Conservation (phyloP, 2,888 invertebrate genomes). For the Odontomyia ornata region DNA sequence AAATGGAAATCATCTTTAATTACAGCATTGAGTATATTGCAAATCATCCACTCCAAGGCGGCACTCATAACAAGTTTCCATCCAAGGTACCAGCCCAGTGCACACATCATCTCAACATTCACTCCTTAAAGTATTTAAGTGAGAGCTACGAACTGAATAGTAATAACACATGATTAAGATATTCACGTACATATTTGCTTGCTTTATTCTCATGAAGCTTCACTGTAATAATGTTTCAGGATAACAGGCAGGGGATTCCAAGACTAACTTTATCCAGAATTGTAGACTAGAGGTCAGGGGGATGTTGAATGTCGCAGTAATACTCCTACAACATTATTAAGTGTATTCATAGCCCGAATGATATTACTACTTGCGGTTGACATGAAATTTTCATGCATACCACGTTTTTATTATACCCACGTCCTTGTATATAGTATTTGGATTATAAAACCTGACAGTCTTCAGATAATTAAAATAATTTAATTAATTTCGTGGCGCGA, state of each 20-base stretch:
- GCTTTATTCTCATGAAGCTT: neutral
- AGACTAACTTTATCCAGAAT: too few relatives aligned
- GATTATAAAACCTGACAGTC: constrained; percentile 5
- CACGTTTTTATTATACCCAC: constrained; percentile 25
- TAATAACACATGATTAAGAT: constrained; percentile 27
- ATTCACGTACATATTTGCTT: constrained; percentile 7
- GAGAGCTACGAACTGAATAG: constrained; percentile 10
- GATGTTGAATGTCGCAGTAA: too few relatives aligned
- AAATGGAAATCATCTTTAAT: constrained; percentile 15
- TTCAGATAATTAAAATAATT: constrained; percentile 36
- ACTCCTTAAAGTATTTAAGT: constrained; percentile 7
- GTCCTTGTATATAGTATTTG: neutral
- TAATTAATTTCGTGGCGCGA: constrained; percentile 11
- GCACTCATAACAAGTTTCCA: neutral
- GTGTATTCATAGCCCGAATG: neutral
- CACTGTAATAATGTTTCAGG: too few relatives aligned
- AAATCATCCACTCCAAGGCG: neutral
- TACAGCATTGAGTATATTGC: neutral
- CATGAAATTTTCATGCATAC: constrained; percentile 29
- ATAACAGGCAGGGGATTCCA: too few relatives aligned
- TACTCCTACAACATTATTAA: constrained; percentile 10
- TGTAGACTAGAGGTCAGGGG: too few relatives aligned
- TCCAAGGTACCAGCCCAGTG: neutral
- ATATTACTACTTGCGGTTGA: constrained; percentile 23
- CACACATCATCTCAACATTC: neutral